Conservation (phyloP, 1,140 invertebrate species). For the Eurosta solidaginis region DNA sequence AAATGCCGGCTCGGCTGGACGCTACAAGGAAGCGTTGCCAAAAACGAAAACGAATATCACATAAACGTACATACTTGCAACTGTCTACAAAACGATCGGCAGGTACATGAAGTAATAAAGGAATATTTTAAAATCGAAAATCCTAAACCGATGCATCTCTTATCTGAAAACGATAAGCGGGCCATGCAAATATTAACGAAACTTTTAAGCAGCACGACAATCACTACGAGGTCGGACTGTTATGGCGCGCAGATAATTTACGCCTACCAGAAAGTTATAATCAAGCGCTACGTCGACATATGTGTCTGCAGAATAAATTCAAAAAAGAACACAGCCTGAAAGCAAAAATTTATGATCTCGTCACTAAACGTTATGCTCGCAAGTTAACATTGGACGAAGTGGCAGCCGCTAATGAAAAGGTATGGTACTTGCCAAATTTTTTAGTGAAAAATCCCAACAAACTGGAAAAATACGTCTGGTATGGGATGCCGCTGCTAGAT, state of each 20-base stretch:
- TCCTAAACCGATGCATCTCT: neutral
- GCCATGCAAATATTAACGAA: neutral
- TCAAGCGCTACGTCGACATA: neutral
- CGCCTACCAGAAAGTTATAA: neutral
- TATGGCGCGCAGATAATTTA: neutral
- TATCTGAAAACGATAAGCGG: neutral
- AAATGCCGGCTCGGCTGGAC: slow-evolving; percentile 16
- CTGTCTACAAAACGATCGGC: neutral
- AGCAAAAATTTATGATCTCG: neutral
- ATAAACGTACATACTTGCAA: slow-evolving; percentile 22
- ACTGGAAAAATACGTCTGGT: neutral
- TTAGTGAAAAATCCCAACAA: neutral
- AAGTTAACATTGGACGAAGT: neutral
- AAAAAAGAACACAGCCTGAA: neutral
- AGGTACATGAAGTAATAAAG: neutral
- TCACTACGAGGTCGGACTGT: neutral
- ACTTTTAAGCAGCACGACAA: neutral
- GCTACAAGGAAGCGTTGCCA: neutral
- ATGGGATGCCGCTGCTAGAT: slow-evolving; percentile 4
- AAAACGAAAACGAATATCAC: neutral
- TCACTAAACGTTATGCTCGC: neutral
- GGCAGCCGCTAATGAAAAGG: neutral
- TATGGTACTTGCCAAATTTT: slow-evolving; percentile 7
- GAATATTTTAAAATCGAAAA: neutral
- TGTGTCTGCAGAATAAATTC: neutral